Evolutionary conservation across 2,113 vertebrate genomes (phyloP), one percentile per base, ranked within the genome.

Genomic region (Apteryx owenii): DNA sequence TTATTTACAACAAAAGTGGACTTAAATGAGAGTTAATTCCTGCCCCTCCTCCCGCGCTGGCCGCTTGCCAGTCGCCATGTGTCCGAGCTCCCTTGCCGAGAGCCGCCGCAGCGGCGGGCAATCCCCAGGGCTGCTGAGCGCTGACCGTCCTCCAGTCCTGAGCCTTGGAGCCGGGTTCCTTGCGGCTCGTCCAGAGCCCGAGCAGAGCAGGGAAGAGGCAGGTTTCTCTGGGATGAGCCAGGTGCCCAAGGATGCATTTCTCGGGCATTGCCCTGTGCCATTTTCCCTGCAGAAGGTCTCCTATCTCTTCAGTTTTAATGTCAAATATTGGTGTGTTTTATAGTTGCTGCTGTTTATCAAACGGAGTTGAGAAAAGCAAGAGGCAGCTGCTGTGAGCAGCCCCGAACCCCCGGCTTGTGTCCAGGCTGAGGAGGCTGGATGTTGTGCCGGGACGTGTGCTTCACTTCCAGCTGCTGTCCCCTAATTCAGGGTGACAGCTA

Each of bases 1-100:
- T 97, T 97, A 97, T 97, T 97, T 97, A 97, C 97, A 97, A 97
- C 96, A 95, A 95, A 97, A 96, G 92, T 96, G 92, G 95, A 88
- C 91, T 97, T 96, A 97, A 97, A 97, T 96, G 97, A 95, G 96
- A 95, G 96, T 88, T 97, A 97, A 97, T 97, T 97, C 95, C 89
- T 91, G 89, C 89, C 94, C 97, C 93, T 95, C 93, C 92, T 95
- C 92, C 84, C 75, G 91, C 78, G 25, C 88, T 29, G 84, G 97
- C 89, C 0, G 2, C 25, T 33, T 89, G 96, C 96, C 97, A 93
- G 92, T 65, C 53, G 71, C 91, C 93, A 90, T 92, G 96, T 96
- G 95, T 95, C 96, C 90, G 68, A 3, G 3, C 95, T 97, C 92
- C 81, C 85, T 94, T 86, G 42, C 54, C 18, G 2, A 79, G 86